Evolutionary conservation across 2,113 vertebrate genomes (phyloP).

Genomic region (Murina feae): DNA sequence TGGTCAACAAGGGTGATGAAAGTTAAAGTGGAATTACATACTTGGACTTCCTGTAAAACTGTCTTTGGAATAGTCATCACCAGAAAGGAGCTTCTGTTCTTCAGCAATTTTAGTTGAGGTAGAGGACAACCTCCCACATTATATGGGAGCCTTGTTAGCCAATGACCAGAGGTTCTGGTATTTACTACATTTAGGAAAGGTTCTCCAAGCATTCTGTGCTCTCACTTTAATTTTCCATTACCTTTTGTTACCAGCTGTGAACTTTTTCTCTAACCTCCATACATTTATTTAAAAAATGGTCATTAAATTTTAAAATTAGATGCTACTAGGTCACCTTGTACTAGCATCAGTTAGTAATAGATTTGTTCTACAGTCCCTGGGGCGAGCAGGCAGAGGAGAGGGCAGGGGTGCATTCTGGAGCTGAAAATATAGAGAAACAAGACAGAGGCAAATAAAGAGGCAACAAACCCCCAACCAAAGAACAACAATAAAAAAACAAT

Average conservation of each 20-base stretch:
- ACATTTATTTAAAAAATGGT: conserved; percentile 22
- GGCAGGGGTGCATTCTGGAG: background rate
- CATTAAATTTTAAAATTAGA: conserved; percentile 47
- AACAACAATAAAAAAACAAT: background rate
- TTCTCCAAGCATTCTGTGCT: background rate
- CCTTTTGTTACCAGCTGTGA: background rate
- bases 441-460: conserved; percentile 10
- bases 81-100: background rate
- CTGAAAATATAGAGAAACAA: background rate
- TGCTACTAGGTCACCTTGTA: background rate
- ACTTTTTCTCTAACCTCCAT: conserved; percentile 7
- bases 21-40: background rate
- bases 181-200: background rate
- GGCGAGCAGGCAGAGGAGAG: background rate
- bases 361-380: background rate
- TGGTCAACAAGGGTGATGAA: background rate
- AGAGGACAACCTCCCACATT: background rate
- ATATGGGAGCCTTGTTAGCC: background rate
- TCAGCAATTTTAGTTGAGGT: background rate
- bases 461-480: background rate
- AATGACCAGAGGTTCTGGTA: background rate
- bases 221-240: conserved; percentile 20
- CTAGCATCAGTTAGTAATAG: background rate
- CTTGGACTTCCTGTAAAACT: background rate
- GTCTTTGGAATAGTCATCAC: background rate